A percentile compares a stretch with the other conserved stretches of the same genome.
phyloP scores from a whole-genome alignment of 2,888 invertebrate species.

The Hydraecia micacea region DNA sequence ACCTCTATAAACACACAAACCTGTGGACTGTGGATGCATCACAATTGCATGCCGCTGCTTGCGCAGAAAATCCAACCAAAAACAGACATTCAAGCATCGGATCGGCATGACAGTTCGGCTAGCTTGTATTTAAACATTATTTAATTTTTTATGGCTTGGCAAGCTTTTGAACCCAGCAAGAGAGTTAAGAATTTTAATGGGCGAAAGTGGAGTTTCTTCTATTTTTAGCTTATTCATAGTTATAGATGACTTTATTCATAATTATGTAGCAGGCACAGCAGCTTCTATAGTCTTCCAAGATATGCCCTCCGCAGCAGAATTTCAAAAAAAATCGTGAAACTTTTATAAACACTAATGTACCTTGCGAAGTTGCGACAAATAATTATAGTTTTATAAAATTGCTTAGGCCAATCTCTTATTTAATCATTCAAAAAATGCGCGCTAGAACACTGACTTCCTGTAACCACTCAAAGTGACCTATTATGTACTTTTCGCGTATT shows the following conservation, averaged over 20 bases:
- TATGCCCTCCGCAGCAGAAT: not conserved
- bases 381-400: not conserved
- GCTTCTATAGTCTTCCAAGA: not conserved
- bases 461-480: slow-evolving; percentile 46
- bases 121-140: not conserved
- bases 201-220: not conserved
- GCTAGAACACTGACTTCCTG: slow-evolving; percentile 64
- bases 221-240: not conserved
- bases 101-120: not conserved
- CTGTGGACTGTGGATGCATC: not conserved
- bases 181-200: not conserved
- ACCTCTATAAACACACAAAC: not conserved
- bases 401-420: not conserved
- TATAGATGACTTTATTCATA: not conserved
- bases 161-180: not conserved
- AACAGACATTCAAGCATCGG: not conserved
- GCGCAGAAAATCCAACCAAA: not conserved
- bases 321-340: not conserved
- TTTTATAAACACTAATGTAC: not conserved
- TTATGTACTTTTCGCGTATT: not conserved
- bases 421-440: slow-evolving; percentile 62
- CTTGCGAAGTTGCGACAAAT: not conserved
- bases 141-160: not conserved
- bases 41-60: not conserved
- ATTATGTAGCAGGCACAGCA: not conserved